Percentiles rank a stretch among this genome's conserved stretches.
phyloP scores from a whole-genome alignment of 2,113 vertebrate genomes.

The Psittacula cyanocephala region DNA sequence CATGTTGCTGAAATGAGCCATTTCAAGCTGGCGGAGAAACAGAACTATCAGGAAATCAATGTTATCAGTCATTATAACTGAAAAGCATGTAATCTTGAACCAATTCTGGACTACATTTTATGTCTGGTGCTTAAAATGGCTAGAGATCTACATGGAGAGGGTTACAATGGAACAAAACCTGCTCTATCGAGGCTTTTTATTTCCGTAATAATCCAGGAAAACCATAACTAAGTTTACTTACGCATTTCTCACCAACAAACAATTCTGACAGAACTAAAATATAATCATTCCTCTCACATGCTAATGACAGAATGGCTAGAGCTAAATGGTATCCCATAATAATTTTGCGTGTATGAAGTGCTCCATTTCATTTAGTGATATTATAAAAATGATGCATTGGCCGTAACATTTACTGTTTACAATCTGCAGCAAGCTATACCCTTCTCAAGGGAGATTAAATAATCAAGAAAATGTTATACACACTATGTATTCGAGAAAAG shows the following conservation, averaged over 20 bases:
- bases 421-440: conserved; percentile 47
- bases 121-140: not conserved
- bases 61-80: not conserved
- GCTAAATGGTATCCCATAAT: conserved; percentile 38
- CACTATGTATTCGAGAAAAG: not conserved
- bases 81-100: not conserved
- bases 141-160: accelerated
- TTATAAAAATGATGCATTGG: conserved; percentile 61
- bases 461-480: conserved; percentile 28
- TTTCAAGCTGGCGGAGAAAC: not conserved
- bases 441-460: conserved; percentile 50
- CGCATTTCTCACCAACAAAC: conserved; percentile 33
- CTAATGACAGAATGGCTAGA: conserved; percentile 39
- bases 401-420: conserved; percentile 51
- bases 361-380: conserved; percentile 50
- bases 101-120: not conserved
- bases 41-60: not conserved
- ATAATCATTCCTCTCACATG: not conserved
- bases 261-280: conserved; percentile 33
- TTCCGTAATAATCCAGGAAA: conserved; percentile 29
- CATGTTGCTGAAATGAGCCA: not conserved
- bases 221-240: not conserved
- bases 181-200: not conserved
- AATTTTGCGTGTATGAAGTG: conserved; percentile 28
- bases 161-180: not conserved